Conservation (phyloP, 1,140 invertebrate species). For the Zaprionus ghesquierei region DNA sequence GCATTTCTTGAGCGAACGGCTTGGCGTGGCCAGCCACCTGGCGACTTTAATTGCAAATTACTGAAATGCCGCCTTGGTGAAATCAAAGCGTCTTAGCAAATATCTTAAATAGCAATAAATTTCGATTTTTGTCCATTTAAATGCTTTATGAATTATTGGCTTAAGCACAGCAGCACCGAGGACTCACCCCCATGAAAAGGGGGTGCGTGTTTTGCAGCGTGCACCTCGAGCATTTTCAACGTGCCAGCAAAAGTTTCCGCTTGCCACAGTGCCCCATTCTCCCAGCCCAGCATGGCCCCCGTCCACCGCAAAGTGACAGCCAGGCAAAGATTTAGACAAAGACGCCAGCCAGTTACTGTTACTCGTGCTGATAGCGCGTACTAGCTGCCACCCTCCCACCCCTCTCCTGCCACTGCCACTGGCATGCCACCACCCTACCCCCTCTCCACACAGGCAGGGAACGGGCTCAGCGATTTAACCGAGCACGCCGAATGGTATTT, state of each 20-base stretch:
- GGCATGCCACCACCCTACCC: not conserved
- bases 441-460: not conserved
- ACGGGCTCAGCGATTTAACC: constrained; percentile 35
- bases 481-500: constrained; percentile 48
- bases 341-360: constrained; percentile 61
- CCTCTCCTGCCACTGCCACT: not conserved
- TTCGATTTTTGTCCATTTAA: constrained; percentile 82
- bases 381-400: constrained; percentile 8
- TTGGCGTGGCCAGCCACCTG: not conserved
- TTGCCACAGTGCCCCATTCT: not conserved
- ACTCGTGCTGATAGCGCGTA: constrained; percentile 35
- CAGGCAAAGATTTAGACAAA: constrained; percentile 74
- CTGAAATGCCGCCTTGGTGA: not conserved
- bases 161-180: constrained; percentile 49
- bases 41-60: constrained; percentile 34
- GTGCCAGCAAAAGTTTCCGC: constrained; percentile 61
- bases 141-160: constrained; percentile 82
- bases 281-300: not conserved
- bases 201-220: constrained; percentile 9
- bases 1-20: not conserved
- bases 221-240: constrained; percentile 65
- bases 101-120: constrained; percentile 82
- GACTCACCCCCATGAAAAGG: not conserved
- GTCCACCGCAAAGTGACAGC: constrained; percentile 43
- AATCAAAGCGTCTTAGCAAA: constrained; percentile 56